phyloP scores from a whole-genome alignment of 2,888 invertebrate genomes.

The Eledone cirrhosa region DNA sequence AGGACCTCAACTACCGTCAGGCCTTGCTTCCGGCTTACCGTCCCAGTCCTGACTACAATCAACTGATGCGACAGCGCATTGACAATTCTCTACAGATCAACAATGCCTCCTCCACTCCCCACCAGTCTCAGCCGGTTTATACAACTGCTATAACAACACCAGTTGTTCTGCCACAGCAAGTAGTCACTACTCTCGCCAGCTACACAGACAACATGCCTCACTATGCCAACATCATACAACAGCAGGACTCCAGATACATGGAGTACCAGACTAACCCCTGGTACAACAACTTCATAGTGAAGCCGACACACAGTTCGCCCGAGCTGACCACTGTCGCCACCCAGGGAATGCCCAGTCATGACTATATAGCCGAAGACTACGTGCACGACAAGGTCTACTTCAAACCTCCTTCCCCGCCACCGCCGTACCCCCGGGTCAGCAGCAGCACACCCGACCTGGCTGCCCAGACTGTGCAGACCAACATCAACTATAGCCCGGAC shows the following conservation, averaged over 20 bases:
- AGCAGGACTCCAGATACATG: constrained; percentile 44
- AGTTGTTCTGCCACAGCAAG: background rate
- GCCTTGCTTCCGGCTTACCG: constrained; percentile 69
- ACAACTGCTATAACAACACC: background rate
- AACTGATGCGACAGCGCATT: constrained; percentile 79
- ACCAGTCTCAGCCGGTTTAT: background rate
- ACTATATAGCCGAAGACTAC: constrained; percentile 44
- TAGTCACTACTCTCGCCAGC: background rate
- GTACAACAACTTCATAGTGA: constrained; percentile 56
- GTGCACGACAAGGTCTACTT: constrained; percentile 30
- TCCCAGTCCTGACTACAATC: constrained; percentile 94
- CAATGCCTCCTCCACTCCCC: background rate
- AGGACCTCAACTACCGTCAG: constrained; percentile 45
- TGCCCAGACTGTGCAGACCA: constrained; percentile 44
- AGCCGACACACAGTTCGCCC: constrained; percentile 65
- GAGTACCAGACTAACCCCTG: constrained; percentile 48
- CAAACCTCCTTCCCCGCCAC: constrained; percentile 69
- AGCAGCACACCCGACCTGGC: constrained; percentile 87
- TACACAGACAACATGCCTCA: constrained; percentile 33
- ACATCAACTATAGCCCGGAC: constrained; percentile 57
- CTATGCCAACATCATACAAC: constrained; percentile 52
- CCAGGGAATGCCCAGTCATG: constrained; percentile 49
- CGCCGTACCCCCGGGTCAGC: constrained; percentile 80
- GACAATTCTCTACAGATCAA: constrained; percentile 9
- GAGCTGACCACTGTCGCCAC: constrained; percentile 54